Conservation (phyloP, 2,797 vertebrate genomes). For the Poecilia picta region DNA sequence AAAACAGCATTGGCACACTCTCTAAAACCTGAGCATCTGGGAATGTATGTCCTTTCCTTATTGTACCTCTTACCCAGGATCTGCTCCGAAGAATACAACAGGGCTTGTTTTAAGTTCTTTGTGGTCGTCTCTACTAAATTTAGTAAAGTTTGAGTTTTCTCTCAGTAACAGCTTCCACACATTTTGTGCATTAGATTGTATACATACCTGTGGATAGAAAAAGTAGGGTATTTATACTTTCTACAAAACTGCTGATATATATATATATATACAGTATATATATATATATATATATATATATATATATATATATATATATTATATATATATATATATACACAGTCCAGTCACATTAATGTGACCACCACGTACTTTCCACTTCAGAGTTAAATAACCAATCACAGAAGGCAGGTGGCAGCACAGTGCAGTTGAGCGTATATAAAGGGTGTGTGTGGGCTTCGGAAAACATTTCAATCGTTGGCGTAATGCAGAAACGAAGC, state of each 20-base stretch:
- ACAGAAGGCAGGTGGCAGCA: too few relatives aligned
- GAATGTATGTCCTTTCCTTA: not conserved
- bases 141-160: not conserved
- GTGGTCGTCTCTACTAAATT: not conserved
- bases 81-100: not conserved
- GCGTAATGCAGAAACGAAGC: too few relatives aligned
- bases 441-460: too few relatives aligned
- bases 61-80: not conserved
- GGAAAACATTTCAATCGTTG: too few relatives aligned
- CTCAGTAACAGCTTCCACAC: not conserved
- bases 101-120: not conserved
- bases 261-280: not conserved
- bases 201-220: not conserved
- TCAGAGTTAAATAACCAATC: too few relatives aligned
- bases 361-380: too few relatives aligned
- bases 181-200: not conserved
- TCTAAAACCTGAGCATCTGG: not conserved
- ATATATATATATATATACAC: too few relatives aligned
- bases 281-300: too few relatives aligned
- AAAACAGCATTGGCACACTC: not conserved
- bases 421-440: too few relatives aligned
- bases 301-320: too few relatives aligned
- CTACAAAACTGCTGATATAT: not conserved
- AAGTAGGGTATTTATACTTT: not conserved
- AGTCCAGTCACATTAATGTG: too few relatives aligned